These are phyloP conservation scores for Andrena hattorfiana DNA, from an alignment of 2,888 invertebrate genomes.

Conservation along the genomic window DNA sequence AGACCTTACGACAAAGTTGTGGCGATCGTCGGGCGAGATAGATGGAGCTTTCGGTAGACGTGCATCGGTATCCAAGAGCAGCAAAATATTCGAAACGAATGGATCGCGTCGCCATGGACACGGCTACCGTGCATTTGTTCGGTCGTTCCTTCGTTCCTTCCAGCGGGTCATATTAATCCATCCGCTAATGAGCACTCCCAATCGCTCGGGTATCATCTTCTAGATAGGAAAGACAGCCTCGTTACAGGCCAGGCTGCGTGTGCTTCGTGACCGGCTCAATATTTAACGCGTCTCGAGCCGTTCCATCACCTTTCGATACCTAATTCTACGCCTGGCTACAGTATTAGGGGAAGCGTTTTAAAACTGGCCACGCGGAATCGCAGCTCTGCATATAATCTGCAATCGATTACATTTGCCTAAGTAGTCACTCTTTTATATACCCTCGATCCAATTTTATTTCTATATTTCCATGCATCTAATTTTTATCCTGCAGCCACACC, in stretches of 20 bases:
- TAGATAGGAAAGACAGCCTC: slow-evolving; percentile 72
- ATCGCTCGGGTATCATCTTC: slow-evolving; percentile 64
- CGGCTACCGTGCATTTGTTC: slow-evolving; percentile 78
- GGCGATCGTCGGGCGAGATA: slow-evolving; percentile 56
- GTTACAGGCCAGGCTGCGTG: slow-evolving; percentile 64
- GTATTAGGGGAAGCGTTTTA: slow-evolving; percentile 49
- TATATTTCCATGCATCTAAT: no score
- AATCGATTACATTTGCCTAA: slow-evolving; percentile 24
- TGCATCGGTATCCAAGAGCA: slow-evolving; percentile 37
- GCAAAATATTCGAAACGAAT: slow-evolving; percentile 65
- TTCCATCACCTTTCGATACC: slow-evolving; percentile 81
- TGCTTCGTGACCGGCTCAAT: slow-evolving; percentile 75
- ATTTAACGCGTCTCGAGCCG: slow-evolving; percentile 80
- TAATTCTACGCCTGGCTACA: slow-evolving; percentile 67
- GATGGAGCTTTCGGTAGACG: slow-evolving; percentile 38
- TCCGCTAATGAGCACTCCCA: slow-evolving; percentile 80
- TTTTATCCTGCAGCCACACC: no score
- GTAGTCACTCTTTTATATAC: no score
- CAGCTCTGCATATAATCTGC: background rate
- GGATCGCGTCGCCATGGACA: slow-evolving; percentile 61
- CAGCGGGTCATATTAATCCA: slow-evolving; percentile 83
- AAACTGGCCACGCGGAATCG: background rate
- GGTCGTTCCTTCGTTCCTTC: slow-evolving; percentile 71
- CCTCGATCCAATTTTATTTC: no score
- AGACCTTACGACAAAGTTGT: slow-evolving; percentile 55